phyloP scores from a whole-genome alignment of 2,113 vertebrate species.

The Leuciscus idus region DNA sequence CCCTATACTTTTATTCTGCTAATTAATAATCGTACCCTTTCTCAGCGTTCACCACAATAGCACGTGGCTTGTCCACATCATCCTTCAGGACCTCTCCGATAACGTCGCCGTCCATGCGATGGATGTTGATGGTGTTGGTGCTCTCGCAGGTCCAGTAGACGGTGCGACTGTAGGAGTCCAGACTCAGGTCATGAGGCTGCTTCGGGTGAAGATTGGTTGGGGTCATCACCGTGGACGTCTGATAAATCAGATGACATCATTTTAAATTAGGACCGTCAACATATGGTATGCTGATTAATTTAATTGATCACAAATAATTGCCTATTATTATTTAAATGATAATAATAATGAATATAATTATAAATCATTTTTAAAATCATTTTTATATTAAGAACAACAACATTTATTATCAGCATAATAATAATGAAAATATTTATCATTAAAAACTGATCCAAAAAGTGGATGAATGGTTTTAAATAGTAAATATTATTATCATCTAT shows the following conservation, averaged over 20 bases:
- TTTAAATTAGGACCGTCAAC: neutral
- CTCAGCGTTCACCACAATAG: constrained; percentile 88
- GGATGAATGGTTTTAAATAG: neutral
- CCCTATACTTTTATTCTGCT: neutral
- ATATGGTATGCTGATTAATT: neutral
- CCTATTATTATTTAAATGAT: too few species aligned
- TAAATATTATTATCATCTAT: neutral
- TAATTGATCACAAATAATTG: neutral
- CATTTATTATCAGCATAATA: neutral
- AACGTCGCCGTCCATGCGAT: constrained; percentile 80
- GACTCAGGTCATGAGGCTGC: constrained; percentile 90
- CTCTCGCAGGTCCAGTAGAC: constrained; percentile 95
- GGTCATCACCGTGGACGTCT: constrained; percentile 83
- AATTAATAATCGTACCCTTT: constrained; percentile 79
- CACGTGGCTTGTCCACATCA: constrained; percentile 85
- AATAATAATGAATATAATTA: neutral
- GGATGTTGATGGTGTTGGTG: constrained; percentile 88
- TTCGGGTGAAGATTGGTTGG: constrained; percentile 77
- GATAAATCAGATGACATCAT: constrained; percentile 11
- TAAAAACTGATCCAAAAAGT: too few species aligned
- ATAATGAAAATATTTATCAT: neutral
- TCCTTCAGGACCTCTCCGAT: constrained; percentile 90
- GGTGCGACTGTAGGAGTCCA: constrained; percentile 89
- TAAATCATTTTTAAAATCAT: neutral
- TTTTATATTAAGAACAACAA: neutral